Conservation (phyloP, 2,797 vertebrate genomes). For the Erithacus rubecula region DNA sequence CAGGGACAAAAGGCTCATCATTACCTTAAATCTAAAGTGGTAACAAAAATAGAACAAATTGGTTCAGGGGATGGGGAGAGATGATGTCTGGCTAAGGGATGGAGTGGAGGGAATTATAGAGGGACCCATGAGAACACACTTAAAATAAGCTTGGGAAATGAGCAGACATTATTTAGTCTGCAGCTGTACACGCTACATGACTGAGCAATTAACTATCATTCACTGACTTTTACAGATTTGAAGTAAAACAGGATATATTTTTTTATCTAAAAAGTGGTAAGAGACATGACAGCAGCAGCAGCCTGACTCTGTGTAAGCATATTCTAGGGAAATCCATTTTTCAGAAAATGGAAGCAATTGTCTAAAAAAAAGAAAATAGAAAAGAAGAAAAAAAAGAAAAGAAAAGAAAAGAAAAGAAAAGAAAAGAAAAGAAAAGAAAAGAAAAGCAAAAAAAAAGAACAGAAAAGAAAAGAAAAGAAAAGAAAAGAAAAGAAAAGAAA, state of each 20-base stretch:
- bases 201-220: slow-evolving; percentile 43
- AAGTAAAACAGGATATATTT: not conserved
- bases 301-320: not conserved
- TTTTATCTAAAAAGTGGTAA: not conserved
- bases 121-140: not conserved
- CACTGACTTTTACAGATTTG: not conserved
- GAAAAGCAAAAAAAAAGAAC: not conserved
- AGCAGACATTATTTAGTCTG: slow-evolving; percentile 28
- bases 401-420: not conserved
- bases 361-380: not conserved
- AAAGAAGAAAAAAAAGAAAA: not conserved
- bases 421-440: not conserved
- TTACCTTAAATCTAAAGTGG: not conserved
- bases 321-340: not conserved
- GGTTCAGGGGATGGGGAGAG: not conserved
- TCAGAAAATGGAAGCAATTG: not conserved
- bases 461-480: too few relatives aligned
- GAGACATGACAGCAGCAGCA: not conserved
- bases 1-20: slow-evolving; percentile 1
- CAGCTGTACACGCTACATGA: not conserved
- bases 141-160: not conserved
- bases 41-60: slow-evolving; percentile 23
- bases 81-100: not conserved
- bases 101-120: not conserved
- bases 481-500: too few relatives aligned